A percentile compares a stretch with the other conserved stretches of the same genome.
These are phyloP conservation scores for Polypterus bichir DNA, from an alignment of 2,113 vertebrate species.

Conservation along the genomic window DNA sequence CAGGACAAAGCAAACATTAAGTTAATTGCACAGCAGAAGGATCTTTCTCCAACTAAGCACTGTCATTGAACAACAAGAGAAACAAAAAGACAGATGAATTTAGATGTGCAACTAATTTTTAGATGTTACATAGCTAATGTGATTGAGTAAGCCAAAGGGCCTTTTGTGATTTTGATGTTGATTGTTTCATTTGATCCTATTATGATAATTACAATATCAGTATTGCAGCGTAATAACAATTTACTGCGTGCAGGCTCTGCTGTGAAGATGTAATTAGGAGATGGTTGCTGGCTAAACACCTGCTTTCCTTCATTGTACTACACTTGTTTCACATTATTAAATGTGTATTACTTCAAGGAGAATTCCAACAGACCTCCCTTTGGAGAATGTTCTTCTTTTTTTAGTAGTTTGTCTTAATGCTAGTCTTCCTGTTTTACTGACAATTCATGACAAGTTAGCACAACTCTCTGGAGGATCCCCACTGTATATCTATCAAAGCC, in stretches of 20 bases:
- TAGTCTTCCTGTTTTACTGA: neutral
- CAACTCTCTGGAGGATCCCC: neutral
- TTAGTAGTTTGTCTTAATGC: neutral
- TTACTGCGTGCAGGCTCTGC: neutral
- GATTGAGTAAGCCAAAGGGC: neutral
- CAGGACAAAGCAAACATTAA: constrained; percentile 10
- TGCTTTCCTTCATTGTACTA: constrained; percentile 4
- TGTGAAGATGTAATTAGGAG: constrained; percentile 8
- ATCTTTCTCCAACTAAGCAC: neutral
- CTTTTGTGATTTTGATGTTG: neutral
- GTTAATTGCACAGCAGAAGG: constrained; percentile 3
- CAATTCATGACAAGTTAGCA: neutral
- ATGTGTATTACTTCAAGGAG: constrained; percentile 4
- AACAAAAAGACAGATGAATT: neutral
- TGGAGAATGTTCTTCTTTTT: constrained; percentile 1
- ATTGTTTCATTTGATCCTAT: constrained; percentile 1
- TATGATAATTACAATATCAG: neutral
- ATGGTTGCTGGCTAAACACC: constrained; percentile 11
- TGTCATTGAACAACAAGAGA: neutral
- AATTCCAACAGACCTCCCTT: neutral
- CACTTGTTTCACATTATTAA: constrained; percentile 7
- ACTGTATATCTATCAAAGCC: neutral
- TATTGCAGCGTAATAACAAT: neutral
- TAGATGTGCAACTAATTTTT: neutral
- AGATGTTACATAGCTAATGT: neutral